Conservation (phyloP, 2,113 vertebrate species). For the Caretta caretta region DNA sequence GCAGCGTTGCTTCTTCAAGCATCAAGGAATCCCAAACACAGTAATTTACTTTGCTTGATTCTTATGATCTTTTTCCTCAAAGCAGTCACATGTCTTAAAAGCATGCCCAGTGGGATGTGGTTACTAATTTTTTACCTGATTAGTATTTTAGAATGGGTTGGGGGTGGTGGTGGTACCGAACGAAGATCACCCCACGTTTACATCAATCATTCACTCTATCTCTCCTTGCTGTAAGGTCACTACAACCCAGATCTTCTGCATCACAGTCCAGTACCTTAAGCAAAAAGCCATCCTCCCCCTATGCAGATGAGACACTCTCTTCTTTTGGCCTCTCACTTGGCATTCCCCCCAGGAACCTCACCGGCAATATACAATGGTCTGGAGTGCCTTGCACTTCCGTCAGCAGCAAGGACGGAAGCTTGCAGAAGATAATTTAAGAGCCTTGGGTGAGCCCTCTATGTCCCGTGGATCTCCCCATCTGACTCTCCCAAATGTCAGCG, state of each 20-base stretch:
- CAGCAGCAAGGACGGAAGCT: not conserved
- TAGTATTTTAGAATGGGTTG: too few relatives aligned
- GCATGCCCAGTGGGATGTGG: too few relatives aligned
- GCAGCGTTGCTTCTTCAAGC: too few relatives aligned
- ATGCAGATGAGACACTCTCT: not conserved
- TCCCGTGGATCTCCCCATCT: not conserved
- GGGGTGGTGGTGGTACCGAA: too few relatives aligned
- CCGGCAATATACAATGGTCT: not conserved
- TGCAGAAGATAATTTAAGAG: not conserved
- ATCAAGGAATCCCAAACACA: too few relatives aligned
- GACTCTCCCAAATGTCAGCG: not conserved
- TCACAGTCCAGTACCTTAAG: rapidly evolving
- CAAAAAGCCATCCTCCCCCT: not conserved
- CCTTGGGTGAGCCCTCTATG: not conserved
- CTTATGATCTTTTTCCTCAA: too few relatives aligned
- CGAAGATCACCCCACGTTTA: too few relatives aligned
- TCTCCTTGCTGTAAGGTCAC: too few relatives aligned
- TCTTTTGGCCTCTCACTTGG: not conserved
- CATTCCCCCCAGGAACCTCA: not conserved
- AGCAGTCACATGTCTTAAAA: too few relatives aligned
- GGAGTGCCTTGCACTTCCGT: not conserved
- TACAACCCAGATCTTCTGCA: not conserved
- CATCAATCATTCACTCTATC: too few relatives aligned
- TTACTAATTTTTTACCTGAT: too few relatives aligned
- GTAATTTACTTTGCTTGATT: too few relatives aligned